A percentile compares a stretch with the other conserved stretches of the same genome.
Evolutionary conservation across 1,140 invertebrate species (phyloP).

Genomic region (Drosophila tristis): DNA sequence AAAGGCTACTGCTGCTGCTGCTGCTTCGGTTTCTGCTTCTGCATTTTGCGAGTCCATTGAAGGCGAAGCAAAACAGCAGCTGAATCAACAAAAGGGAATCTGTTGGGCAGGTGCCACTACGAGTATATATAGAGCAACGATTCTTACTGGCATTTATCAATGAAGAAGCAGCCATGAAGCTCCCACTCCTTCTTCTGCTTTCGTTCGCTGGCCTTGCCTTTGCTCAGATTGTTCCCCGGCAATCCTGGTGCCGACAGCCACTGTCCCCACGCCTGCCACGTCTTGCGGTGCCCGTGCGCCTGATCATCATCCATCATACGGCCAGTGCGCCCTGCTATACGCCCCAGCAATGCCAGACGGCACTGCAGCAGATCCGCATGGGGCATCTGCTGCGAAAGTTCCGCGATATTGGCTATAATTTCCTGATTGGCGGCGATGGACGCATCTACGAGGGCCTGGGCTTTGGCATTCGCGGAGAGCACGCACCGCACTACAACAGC

Average conservation of each 20-base stretch:
- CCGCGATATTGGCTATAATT: slow-evolving; percentile 90
- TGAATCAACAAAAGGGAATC: slow-evolving; percentile 31
- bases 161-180: slow-evolving; percentile 27
- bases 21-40: neutral
- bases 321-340: slow-evolving; percentile 29
- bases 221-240: slow-evolving; percentile 37
- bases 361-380: slow-evolving; percentile 87
- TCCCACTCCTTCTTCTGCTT: slow-evolving; percentile 13
- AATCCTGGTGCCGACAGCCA: slow-evolving; percentile 32
- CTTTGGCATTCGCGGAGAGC: slow-evolving; percentile 88
- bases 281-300: slow-evolving; percentile 10
- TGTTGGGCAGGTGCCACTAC: neutral
- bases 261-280: slow-evolving; percentile 32
- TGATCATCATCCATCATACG: slow-evolving; percentile 45
- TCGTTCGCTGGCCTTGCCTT: neutral
- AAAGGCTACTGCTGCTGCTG: slow-evolving; percentile 16
- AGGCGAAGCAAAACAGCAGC: slow-evolving; percentile 17
- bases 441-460: slow-evolving; percentile 84
- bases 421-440: slow-evolving; percentile 86
- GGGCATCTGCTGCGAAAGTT: slow-evolving; percentile 86
- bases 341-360: slow-evolving; percentile 77
- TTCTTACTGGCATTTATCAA: neutral
- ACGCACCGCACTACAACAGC: slow-evolving; percentile 87
- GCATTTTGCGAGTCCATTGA: slow-evolving; percentile 34
- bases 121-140: slow-evolving; percentile 18